Base-by-base conservation (phyloP, 37 sponge, comb jelly and placozoan species). In the Bolinopsis microptera region DNA sequence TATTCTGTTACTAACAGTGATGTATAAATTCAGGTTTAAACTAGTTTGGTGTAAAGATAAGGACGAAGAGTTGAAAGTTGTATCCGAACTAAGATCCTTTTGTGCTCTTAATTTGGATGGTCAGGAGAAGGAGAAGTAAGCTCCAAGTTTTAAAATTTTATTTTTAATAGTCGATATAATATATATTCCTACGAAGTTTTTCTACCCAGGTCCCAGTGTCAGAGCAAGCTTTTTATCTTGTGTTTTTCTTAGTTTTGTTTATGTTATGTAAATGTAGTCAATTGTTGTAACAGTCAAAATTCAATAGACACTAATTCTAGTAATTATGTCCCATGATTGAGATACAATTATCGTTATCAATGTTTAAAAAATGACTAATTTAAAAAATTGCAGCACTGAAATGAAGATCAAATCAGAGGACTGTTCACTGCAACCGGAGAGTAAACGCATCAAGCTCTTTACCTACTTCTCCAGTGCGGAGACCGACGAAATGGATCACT, bases 11-110 rank as follows among this genome's bases (percentile, higher is more conserved):
- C n/a, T n/a, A n/a, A n/a, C n/a, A n/a, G n/a, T n/a, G n/a, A n/a
- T n/a, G n/a, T n/a, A n/a, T n/a, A n/a, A n/a, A n/a, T 16, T 2
- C 90, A 86, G 90, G 26, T 86, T 86, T 40, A 86, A 86, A 27
- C 61, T 86, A 30, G 90, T 86, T 13, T 86, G 90, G 90, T 86
- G 90, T 86, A 39, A 5, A 38, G 90, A 86, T 41, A 86, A 86
- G 90, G 61, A 39, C 8, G 61, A 86, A 24, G 90, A 86, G 35
- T 13, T 41, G 41, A 41, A 34, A 24, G 90, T 86, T 40, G n/a
- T 86, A 23, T 39, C 41, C 3, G 36, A 86, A 23, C 27, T 86
- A 0, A 86, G 61, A 38, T 27, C 21, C 36, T 16, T 77, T 9
- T 77, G 80, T 35, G 33, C 32, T 13, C 32, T 32, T 32, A 32